Evolutionary conservation across 37 sponge, comb jelly and placozoan genomes (phyloP).

Genomic region (Bolinopsis microptera): DNA sequence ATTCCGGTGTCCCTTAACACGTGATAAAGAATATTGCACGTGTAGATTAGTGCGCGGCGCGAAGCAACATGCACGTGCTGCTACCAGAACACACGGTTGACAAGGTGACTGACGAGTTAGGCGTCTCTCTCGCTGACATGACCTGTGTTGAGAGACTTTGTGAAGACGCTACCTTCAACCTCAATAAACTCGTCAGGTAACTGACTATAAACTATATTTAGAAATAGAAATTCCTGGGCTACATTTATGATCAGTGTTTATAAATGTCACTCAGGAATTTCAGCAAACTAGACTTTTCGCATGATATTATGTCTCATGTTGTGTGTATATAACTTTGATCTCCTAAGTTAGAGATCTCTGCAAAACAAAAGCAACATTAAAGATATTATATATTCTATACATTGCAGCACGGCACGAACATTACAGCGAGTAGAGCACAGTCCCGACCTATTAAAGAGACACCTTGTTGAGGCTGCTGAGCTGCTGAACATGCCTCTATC

Average conservation of each 20-base stretch:
- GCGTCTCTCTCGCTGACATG: slow-evolving; percentile 8
- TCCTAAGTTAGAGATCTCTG: too few relatives aligned
- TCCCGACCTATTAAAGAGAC: neutral
- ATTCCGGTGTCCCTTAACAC: too few relatives aligned
- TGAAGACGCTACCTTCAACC: slow-evolving; percentile 50
- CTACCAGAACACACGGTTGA: slow-evolving; percentile 36
- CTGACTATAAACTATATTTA: neutral
- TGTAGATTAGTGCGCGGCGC: neutral
- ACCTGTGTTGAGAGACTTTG: slow-evolving; percentile 54
- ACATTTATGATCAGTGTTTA: neutral
- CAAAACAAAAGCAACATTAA: too few relatives aligned
- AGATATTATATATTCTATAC: too few relatives aligned
- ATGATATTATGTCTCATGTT: too few relatives aligned
- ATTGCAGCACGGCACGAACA: slow-evolving; percentile 21
- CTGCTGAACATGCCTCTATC: slow-evolving; percentile 2
- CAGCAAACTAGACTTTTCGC: neutral
- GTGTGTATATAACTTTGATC: too few relatives aligned
- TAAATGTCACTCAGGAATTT: neutral
- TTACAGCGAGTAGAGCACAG: slow-evolving; percentile 24
- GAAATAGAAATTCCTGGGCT: neutral
- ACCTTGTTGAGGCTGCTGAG: neutral
- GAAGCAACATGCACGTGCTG: slow-evolving; percentile 37
- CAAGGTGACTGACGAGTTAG: slow-evolving; percentile 26
- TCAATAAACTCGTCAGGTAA: slow-evolving; percentile 41
- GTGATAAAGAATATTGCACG: neutral